Evolutionary conservation across 2,888 invertebrate species (phyloP).

Genomic region (Melikaiella ostensackeni): DNA sequence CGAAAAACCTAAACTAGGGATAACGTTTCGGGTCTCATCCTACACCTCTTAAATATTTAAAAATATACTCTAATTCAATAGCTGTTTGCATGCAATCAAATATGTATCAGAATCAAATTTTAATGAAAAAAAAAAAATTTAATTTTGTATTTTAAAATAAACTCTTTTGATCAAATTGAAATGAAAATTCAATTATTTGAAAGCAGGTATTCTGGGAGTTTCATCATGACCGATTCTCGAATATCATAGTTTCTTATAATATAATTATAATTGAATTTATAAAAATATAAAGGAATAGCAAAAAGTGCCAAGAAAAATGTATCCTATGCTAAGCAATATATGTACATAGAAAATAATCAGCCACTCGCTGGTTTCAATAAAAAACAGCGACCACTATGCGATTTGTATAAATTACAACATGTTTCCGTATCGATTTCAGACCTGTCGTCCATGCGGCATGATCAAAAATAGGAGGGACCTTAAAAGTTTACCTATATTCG

Average conservation of each 20-base stretch:
- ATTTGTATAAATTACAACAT: background rate
- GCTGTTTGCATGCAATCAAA: background rate
- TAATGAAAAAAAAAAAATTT: background rate
- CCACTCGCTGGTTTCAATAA: background rate
- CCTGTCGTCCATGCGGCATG: background rate
- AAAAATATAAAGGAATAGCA: too few relatives aligned
- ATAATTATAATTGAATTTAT: too few relatives aligned
- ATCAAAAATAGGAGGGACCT: background rate
- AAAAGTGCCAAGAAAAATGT: too few relatives aligned
- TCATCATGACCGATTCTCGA: too few relatives aligned
- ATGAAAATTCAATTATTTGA: background rate
- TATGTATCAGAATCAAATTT: too few relatives aligned
- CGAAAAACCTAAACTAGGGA: too few relatives aligned
- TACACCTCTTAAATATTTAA: too few relatives aligned
- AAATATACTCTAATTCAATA: too few relatives aligned
- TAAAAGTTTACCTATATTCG: background rate
- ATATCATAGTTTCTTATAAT: too few relatives aligned
- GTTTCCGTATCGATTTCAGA: background rate
- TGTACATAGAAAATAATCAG: background rate
- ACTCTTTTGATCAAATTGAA: background rate
- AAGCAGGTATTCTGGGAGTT: too few relatives aligned
- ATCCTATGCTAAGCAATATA: too few relatives aligned
- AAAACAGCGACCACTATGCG: background rate
- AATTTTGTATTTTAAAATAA: background rate
- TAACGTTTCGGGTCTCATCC: too few relatives aligned